Evolutionary conservation across 2,888 invertebrate genomes (phyloP).

Genomic region (Cerastis rubricosa): DNA sequence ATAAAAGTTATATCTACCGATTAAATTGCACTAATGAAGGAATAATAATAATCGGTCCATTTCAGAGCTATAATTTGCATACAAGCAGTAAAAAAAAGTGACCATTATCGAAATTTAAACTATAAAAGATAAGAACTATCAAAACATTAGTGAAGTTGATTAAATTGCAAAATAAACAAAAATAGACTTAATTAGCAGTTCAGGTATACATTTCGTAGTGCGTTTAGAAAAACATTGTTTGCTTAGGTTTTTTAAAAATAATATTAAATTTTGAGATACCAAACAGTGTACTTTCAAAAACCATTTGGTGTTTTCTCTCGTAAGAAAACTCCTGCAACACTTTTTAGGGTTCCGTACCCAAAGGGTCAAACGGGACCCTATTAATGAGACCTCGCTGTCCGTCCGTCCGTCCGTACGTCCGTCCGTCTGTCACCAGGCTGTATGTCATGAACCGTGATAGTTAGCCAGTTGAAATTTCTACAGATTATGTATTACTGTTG

Average conservation of each 20-base stretch:
- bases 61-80: conserved; percentile 3
- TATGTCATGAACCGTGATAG: too few relatives aligned
- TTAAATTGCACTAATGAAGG: not conserved
- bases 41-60: not conserved
- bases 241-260: not conserved
- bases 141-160: conserved; percentile 26
- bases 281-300: not conserved
- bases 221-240: not conserved
- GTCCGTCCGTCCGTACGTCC: too few relatives aligned
- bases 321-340: not conserved
- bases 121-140: conserved; percentile 22
- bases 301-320: not conserved
- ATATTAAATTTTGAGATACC: not conserved
- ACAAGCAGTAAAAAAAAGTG: conserved; percentile 2
- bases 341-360: too few relatives aligned
- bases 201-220: not conserved
- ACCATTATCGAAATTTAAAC: not conserved
- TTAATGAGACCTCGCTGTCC: too few relatives aligned
- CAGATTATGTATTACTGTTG: too few relatives aligned
- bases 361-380: too few relatives aligned
- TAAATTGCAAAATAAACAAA: not conserved
- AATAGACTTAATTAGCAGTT: not conserved
- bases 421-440: too few relatives aligned
- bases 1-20: not conserved
- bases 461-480: too few relatives aligned